Evolutionary conservation across 1,140 invertebrate species (phyloP).

Genomic region (Amyelois transitella): DNA sequence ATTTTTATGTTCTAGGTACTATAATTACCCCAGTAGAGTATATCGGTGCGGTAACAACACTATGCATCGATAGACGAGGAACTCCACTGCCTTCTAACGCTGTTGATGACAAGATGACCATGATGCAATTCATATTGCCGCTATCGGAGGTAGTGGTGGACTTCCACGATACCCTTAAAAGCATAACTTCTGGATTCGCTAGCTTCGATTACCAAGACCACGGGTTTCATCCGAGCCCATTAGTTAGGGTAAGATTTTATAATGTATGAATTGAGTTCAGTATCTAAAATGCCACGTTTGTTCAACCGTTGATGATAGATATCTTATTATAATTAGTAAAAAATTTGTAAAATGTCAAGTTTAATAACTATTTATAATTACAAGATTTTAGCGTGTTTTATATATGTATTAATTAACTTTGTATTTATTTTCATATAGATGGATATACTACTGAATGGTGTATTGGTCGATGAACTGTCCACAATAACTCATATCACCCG

Average conservation of each 20-base stretch:
- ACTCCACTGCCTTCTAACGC: constrained; percentile 82
- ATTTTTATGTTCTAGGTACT: constrained; percentile 78
- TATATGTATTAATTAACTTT: no score
- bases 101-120: constrained; percentile 87
- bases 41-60: constrained; percentile 79
- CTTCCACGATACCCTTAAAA: constrained; percentile 95
- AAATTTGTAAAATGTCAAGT: no score
- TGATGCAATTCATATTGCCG: constrained; percentile 90
- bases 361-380: no score
- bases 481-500: constrained; percentile 85
- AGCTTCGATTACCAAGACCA: constrained; percentile 98
- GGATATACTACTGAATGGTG: constrained; percentile 87
- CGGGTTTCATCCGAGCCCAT: constrained; percentile 83
- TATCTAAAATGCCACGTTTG: no score
- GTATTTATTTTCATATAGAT: no score
- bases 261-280: neutral
- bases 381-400: no score
- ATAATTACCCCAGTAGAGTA: constrained; percentile 90
- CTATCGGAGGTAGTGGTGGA: constrained; percentile 95
- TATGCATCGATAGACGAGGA: constrained; percentile 88
- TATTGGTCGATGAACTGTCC: constrained; percentile 89
- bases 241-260: constrained; percentile 81
- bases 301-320: no score
- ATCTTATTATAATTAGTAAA: no score
- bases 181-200: constrained; percentile 93